These are phyloP conservation scores for Asobara japonica DNA, from an alignment of 1,140 invertebrate species.

Conservation along the genomic window DNA sequence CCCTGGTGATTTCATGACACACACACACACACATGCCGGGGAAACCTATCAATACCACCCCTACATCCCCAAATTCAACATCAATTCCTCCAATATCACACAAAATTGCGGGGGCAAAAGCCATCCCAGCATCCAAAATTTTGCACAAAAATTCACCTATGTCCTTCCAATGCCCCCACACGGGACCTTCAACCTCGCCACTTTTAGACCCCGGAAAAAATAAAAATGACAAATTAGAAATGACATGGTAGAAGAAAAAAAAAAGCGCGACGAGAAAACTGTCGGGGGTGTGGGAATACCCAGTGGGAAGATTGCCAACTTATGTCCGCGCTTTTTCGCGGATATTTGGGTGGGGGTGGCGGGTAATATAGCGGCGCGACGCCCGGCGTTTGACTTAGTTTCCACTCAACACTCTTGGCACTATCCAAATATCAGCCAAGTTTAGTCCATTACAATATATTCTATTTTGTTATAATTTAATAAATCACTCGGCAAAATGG, in stretches of 20 bases:
- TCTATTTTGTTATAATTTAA: background rate
- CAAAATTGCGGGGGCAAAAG: too few relatives aligned
- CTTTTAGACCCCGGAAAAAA: background rate
- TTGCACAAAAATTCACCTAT: background rate
- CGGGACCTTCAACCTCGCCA: background rate
- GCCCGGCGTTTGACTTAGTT: constrained; percentile 60
- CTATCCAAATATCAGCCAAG: constrained; percentile 50
- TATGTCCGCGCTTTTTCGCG: constrained; percentile 40
- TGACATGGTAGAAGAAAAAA: constrained; percentile 18
- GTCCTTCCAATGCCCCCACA: background rate
- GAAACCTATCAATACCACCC: too few relatives aligned
- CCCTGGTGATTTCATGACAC: too few relatives aligned
- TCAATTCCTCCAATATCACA: too few relatives aligned
- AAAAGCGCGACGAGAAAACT: constrained; percentile 16
- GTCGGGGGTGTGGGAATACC: constrained; percentile 61
- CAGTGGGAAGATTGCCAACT: constrained; percentile 57
- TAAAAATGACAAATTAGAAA: background rate
- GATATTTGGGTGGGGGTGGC: constrained; percentile 56
- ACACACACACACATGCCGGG: too few relatives aligned
- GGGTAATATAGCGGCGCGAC: constrained; percentile 64
- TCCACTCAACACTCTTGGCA: constrained; percentile 48
- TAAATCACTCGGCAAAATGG: constrained; percentile 4
- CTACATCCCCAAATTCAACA: too few relatives aligned
- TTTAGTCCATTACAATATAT: background rate
- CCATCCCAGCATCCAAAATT: too few relatives aligned